A percentile compares a stretch with the other conserved stretches of the same genome.
phyloP scores from a whole-genome alignment of 1,140 invertebrate genomes.

The Dufourea novaeangliae region DNA sequence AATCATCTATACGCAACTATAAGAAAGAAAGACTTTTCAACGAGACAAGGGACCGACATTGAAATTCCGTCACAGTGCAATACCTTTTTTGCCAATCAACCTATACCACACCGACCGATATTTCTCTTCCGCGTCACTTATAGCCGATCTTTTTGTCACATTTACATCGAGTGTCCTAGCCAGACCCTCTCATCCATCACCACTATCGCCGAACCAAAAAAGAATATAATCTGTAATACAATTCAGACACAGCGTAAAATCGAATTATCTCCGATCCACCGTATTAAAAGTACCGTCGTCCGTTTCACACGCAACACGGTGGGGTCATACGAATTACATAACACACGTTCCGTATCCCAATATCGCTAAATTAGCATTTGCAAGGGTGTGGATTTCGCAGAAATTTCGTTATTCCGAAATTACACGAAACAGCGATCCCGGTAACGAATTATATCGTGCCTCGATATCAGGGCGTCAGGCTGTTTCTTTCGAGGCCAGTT shows the following conservation, averaged over 20 bases:
- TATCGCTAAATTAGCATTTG: neutral
- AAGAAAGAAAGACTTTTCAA: neutral
- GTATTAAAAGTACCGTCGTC: neutral
- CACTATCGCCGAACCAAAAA: neutral
- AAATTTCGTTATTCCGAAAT: neutral
- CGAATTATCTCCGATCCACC: neutral
- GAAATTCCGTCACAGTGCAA: neutral
- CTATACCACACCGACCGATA: slow-evolving; percentile 14
- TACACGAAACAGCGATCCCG: neutral
- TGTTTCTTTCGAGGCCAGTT: neutral
- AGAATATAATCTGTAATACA: neutral
- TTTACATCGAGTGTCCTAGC: slow-evolving; percentile 49
- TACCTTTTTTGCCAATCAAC: neutral
- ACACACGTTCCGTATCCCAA: neutral
- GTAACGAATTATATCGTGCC: neutral
- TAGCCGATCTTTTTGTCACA: slow-evolving; percentile 54
- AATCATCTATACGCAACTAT: too few species aligned
- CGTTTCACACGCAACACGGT: neutral
- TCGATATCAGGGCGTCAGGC: neutral
- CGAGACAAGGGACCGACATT: neutral
- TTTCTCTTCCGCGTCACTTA: slow-evolving; percentile 43
- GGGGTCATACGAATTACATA: too few species aligned
- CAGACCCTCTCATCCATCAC: slow-evolving; percentile 65
- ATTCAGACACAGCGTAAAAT: neutral
- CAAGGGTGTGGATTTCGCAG: accelerated